Evolutionary conservation across 2,888 invertebrate species (phyloP).

Genomic region (Melipona beecheii): DNA sequence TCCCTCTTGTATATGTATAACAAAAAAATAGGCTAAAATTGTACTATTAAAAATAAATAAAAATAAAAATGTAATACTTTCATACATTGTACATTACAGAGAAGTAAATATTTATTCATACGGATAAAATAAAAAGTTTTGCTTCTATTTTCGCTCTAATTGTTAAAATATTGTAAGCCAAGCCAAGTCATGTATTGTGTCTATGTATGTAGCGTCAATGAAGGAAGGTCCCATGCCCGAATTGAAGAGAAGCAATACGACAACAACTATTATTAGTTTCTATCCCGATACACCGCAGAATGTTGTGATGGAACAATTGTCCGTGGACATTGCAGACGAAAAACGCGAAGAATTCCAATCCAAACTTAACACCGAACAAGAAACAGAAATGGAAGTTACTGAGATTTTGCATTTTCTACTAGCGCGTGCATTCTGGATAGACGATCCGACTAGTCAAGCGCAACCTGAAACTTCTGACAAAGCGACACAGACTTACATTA

Average conservation of each 20-base stretch:
- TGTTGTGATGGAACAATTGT: constrained; percentile 23
- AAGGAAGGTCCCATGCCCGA: constrained; percentile 59
- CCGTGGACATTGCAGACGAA: background rate
- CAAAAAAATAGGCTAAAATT: too few relatives aligned
- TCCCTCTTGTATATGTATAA: too few relatives aligned
- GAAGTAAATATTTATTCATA: too few relatives aligned
- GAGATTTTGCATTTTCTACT: constrained; percentile 65
- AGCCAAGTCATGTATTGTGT: background rate
- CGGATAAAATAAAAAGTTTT: background rate
- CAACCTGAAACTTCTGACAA: constrained; percentile 9
- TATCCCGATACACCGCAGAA: constrained; percentile 8
- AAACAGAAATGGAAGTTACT: constrained; percentile 30
- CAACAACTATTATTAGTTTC: constrained; percentile 64
- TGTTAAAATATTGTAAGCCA: background rate
- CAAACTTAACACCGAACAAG: background rate
- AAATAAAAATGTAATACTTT: too few relatives aligned
- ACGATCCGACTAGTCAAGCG: constrained; percentile 44
- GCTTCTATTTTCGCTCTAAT: background rate
- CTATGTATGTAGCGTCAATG: constrained; percentile 49
- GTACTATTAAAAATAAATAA: too few relatives aligned
- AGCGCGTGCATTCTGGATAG: constrained; percentile 69
- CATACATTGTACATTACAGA: too few relatives aligned
- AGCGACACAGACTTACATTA: constrained; percentile 63
- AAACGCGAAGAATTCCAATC: constrained; percentile 10
- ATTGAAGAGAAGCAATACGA: constrained; percentile 51